phyloP scores from a whole-genome alignment of 2,888 invertebrate species.

The Ferrisia virgata region DNA sequence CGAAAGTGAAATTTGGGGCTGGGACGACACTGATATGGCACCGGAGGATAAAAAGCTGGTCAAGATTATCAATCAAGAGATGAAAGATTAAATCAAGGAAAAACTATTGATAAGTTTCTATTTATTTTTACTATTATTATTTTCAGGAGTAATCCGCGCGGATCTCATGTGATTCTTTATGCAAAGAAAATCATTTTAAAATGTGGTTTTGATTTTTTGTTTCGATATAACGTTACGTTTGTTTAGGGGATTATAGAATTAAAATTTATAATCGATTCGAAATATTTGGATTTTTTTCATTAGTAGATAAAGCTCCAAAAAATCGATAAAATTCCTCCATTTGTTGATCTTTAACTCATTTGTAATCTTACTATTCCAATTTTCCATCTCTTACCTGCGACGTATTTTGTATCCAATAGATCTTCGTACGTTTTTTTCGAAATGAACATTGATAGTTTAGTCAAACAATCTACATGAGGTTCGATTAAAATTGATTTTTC shows the following conservation, averaged over 20 bases:
- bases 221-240: background rate
- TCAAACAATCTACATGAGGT: constrained; percentile 49
- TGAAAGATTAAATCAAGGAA: background rate
- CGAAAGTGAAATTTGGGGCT: constrained; percentile 67
- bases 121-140: background rate
- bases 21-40: constrained; percentile 77
- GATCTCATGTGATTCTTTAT: constrained; percentile 2
- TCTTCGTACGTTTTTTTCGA: background rate
- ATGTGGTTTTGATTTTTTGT: background rate
- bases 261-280: background rate
- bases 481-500: constrained; percentile 58
- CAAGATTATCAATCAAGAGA: constrained; percentile 52
- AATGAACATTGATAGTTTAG: constrained; percentile 11
- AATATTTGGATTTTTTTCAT: background rate
- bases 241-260: background rate
- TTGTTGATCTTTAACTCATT: too few relatives aligned
- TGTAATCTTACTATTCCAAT: background rate
- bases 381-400: background rate
- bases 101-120: background rate
- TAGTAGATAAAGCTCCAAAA: too few relatives aligned
- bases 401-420: constrained; percentile 30
- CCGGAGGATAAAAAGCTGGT: constrained; percentile 62
- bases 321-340: too few relatives aligned
- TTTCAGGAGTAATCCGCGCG: background rate
- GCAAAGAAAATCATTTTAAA: background rate